Conservation (phyloP, 2,888 invertebrate species). For the Tridacna crocea region DNA sequence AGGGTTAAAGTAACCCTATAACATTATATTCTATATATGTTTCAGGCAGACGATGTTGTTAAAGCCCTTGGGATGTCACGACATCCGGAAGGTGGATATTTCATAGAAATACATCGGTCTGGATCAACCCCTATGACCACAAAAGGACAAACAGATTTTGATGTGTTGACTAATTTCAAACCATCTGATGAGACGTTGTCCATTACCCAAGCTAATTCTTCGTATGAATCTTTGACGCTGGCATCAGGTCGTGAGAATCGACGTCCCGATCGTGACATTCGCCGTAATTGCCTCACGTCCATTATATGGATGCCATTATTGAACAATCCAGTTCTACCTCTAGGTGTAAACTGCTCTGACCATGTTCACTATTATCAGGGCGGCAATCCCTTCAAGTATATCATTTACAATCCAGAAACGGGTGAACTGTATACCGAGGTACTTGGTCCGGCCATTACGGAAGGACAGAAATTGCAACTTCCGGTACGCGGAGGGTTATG, state of each 20-base stretch:
- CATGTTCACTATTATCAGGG: slow-evolving; percentile 5
- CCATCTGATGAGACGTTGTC: not conserved
- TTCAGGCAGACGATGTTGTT: slow-evolving; percentile 7
- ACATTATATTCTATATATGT: not conserved
- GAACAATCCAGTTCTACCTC: slow-evolving; percentile 1
- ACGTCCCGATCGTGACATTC: slow-evolving; percentile 1
- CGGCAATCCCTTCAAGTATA: slow-evolving; percentile 6
- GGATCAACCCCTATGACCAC: slow-evolving; percentile 7
- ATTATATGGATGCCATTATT: slow-evolving; percentile 15
- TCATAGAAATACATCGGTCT: slow-evolving; percentile 8
- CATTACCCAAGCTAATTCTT: too few relatives aligned
- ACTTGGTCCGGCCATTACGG: slow-evolving; percentile 6
- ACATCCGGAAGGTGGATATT: slow-evolving; percentile 13
- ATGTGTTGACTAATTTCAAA: not conserved
- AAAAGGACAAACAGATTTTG: not conserved
- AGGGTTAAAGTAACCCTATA: too few relatives aligned
- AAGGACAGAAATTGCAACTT: slow-evolving; percentile 19
- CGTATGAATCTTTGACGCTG: not conserved
- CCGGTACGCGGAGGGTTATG: slow-evolving; percentile 7
- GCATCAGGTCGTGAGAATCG: slow-evolving; percentile 1
- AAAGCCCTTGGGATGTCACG: not conserved
- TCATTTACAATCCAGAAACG: slow-evolving; percentile 5
- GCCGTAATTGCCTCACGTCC: slow-evolving; percentile 14
- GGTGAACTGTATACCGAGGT: slow-evolving; percentile 1
- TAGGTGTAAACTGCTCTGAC: slow-evolving; percentile 4